Percentiles rank a stretch among this genome's conserved stretches.
Conservation (phyloP, 2,113 vertebrate species). For the Callaeas wilsoni region DNA sequence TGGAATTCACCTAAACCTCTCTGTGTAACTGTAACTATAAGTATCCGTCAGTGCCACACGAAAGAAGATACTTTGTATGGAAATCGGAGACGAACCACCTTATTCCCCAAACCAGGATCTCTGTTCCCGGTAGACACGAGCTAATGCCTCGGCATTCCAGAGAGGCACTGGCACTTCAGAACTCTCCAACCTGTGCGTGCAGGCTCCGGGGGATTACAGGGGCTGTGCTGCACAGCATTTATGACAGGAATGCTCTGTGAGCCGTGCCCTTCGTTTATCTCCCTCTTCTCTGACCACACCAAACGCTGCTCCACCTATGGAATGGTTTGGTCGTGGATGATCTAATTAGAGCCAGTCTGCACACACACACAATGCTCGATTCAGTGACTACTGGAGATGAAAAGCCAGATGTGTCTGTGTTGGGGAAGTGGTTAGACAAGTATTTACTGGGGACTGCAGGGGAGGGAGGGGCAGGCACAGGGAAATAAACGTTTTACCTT, state of each 20-base stretch:
- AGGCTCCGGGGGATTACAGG: not conserved
- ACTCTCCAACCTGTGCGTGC: not conserved
- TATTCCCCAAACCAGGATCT: not conserved
- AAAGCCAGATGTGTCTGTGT: not conserved
- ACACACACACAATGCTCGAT: not conserved
- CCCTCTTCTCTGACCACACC: not conserved
- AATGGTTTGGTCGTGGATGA: not conserved
- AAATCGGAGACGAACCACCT: not conserved
- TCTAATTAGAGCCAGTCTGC: not conserved
- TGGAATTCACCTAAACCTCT: not conserved
- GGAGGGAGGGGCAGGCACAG: not conserved
- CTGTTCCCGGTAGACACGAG: not conserved
- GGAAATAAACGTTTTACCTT: not conserved
- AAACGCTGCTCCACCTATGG: not conserved
- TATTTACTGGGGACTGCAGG: not conserved
- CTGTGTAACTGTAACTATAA: not conserved
- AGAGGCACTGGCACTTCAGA: not conserved
- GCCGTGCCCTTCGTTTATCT: not conserved
- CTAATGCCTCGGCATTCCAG: not conserved
- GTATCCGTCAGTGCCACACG: not conserved
- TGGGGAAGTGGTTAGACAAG: not conserved
- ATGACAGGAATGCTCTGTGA: not conserved
- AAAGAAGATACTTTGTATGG: not conserved
- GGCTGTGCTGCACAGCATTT: not conserved
- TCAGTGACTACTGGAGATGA: not conserved